phyloP scores from a whole-genome alignment of 2,113 vertebrate species.

The Spea bombifrons region DNA sequence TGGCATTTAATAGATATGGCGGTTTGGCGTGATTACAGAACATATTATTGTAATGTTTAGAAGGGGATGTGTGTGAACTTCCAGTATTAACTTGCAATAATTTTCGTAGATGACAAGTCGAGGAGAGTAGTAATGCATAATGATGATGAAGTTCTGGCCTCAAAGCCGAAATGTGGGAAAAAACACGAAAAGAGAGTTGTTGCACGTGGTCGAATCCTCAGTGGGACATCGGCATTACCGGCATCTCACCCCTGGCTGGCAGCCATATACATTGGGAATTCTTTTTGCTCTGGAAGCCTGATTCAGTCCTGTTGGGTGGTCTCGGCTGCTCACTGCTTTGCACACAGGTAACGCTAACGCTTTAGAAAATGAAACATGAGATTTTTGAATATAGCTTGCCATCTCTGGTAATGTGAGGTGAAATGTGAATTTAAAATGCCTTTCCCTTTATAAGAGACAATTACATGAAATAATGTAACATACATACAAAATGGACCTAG shows the following conservation, averaged over 20 bases:
- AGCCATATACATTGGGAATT: constrained; percentile 78
- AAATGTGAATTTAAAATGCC: background rate
- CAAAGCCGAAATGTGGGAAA: constrained; percentile 70
- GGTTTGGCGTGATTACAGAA: too few relatives aligned
- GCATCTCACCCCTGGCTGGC: constrained; percentile 91
- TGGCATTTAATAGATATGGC: too few relatives aligned
- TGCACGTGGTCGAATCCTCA: constrained; percentile 75
- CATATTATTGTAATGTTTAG: too few relatives aligned
- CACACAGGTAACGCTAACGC: constrained; percentile 70
- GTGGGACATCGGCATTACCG: constrained; percentile 74
- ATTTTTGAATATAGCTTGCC: background rate
- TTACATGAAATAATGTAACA: too few relatives aligned
- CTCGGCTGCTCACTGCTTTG: constrained; percentile 90
- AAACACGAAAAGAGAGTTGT: constrained; percentile 79
- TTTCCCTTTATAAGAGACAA: too few relatives aligned
- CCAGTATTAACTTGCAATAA: background rate
- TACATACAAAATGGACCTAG: too few relatives aligned
- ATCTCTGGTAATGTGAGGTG: background rate
- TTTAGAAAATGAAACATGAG: too few relatives aligned
- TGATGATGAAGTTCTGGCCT: background rate
- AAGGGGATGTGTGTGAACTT: background rate
- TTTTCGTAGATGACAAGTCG: constrained; percentile 19
- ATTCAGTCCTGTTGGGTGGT: constrained; percentile 89
- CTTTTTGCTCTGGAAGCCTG: constrained; percentile 84
- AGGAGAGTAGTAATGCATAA: background rate